phyloP scores from a whole-genome alignment of 30 jellyfish, hydroid and myxozoan genomes.

The Chironex yamaguchii region DNA sequence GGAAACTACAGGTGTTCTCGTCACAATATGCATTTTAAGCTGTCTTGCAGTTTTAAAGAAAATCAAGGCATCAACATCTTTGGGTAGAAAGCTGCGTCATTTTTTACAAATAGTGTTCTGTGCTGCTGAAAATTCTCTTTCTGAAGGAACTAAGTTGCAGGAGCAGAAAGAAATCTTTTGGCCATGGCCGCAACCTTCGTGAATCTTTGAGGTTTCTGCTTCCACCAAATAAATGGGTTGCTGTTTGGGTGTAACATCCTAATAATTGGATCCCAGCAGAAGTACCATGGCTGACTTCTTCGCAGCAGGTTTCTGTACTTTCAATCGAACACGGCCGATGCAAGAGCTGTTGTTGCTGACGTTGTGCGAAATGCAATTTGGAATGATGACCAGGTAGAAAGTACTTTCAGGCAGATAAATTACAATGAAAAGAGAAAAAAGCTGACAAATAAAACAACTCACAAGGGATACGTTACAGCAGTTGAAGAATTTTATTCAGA shows the following conservation, averaged over 20 bases:
- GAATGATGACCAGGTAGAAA: no score
- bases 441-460: no score
- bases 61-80: constrained; percentile 1
- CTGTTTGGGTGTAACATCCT: constrained; percentile 47
- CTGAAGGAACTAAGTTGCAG: constrained; percentile 67
- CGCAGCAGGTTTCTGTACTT: constrained; percentile 30
- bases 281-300: constrained; percentile 58
- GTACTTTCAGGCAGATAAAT: no score
- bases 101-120: constrained; percentile 51
- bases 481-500: no score
- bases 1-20: no score
- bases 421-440: no score
- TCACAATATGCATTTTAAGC: no score
- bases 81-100: constrained; percentile 50
- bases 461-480: no score
- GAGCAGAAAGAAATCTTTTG: constrained; percentile 42
- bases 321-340: no score
- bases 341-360: no score
- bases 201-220: constrained; percentile 12
- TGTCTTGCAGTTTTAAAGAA: no score
- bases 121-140: constrained; percentile 55
- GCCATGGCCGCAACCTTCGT: constrained; percentile 51
- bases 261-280: constrained; percentile 47
- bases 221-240: constrained; percentile 58
- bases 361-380: no score